Evolutionary conservation across 2,888 invertebrate genomes (phyloP), one percentile per base, ranked within the genome.

Genomic region (Tuta absoluta): DNA sequence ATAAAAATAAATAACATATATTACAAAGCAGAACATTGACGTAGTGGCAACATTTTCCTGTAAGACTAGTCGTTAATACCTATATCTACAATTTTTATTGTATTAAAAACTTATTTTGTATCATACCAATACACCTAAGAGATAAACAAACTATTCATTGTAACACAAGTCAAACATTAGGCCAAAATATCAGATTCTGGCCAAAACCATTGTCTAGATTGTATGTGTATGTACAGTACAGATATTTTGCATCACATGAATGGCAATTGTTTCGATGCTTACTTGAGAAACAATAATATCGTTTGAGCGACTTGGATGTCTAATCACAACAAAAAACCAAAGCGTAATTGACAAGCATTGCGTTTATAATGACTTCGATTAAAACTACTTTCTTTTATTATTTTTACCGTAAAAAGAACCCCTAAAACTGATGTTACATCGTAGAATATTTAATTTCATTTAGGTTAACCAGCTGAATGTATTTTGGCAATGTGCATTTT

Each of bases 1-100:
- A 85, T 85, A 87, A 85, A 86, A 89, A 89, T 89, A 89, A 88
- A 88, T 89, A 89, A 87, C 88, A 81, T 88, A 89, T 88, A 84
- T 82, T 89, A 90, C 87, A 90, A 89, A 89, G 88, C 87, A 85
- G 86, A 87, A 89, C 84, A 87, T 87, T 84, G 88, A 87, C 86
- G 78, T 76, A 85, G 89, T 87, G 89, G 89, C 90, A 89, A 89
- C 87, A 87, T 85, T 86, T 89, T 86, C 83, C 84, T 84, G 87
- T 87, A 83, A 86, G 91, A 91, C 91, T 91, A 91, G 91, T 85
- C 79, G 80, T 86, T 87, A 85, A 84, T 86, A 87, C 86, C 84
- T 85, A 85, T 87, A 85, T 85, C 87, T 87, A 87, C 81, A 85
- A 75, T 75, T 81, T 76, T 69, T 76, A 76, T 77, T 78, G 75